Conservation (phyloP, 2,113 vertebrate genomes). For the Trogon surrucura region DNA sequence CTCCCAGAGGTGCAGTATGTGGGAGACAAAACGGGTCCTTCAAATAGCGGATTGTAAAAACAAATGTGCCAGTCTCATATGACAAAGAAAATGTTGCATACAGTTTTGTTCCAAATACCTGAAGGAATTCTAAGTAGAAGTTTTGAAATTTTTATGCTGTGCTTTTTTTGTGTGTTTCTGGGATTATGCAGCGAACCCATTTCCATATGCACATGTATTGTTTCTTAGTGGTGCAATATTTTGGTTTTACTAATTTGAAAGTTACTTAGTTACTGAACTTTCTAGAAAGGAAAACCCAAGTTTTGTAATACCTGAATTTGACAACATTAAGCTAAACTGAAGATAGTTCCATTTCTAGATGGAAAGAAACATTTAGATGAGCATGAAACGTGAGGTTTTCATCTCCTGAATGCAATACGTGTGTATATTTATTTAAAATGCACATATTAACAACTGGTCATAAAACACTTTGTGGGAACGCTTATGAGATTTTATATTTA, state of each 20-base stretch:
- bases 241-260: background rate
- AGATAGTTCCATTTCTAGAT: background rate
- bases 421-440: background rate
- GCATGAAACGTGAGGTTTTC: background rate
- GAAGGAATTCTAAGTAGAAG: background rate
- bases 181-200: background rate
- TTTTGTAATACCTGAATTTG: background rate
- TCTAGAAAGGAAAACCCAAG: background rate
- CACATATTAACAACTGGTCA: background rate
- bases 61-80: background rate
- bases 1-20: background rate
- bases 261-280: background rate
- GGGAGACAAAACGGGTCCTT: background rate
- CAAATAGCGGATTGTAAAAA: background rate
- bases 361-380: background rate
- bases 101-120: background rate
- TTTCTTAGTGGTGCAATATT: background rate
- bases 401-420: background rate
- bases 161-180: background rate
- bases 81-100: background rate
- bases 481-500: background rate
- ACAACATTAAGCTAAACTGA: background rate
- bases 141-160: background rate
- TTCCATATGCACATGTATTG: background rate
- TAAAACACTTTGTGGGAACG: background rate